Evolutionary conservation across 2,888 invertebrate genomes (phyloP).

Genomic region (Mythimna albipuncta): DNA sequence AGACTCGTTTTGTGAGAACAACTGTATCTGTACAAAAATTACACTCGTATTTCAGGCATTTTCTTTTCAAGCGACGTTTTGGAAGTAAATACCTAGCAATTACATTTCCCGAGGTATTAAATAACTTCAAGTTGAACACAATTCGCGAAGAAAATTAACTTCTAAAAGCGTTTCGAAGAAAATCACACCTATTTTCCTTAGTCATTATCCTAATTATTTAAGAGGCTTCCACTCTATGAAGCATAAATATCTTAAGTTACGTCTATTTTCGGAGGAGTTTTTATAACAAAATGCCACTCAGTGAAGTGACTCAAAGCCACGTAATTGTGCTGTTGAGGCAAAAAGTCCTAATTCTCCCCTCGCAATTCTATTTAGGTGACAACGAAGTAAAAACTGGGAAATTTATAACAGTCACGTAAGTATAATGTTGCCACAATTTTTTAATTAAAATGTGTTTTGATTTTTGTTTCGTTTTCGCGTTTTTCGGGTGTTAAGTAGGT

Average conservation of each 20-base stretch:
- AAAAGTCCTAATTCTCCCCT: conserved; percentile 78
- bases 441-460: conserved; percentile 77
- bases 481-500: conserved; percentile 23
- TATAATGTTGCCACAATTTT: conserved; percentile 79
- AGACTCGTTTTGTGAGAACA: conserved; percentile 28
- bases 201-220: conserved; percentile 63
- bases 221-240: conserved; percentile 62
- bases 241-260: conserved; percentile 66
- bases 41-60: conserved; percentile 15
- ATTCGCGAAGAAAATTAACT: conserved; percentile 36
- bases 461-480: conserved; percentile 63
- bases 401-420: conserved; percentile 78
- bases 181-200: conserved; percentile 54
- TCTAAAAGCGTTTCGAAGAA: conserved; percentile 33
- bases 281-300: conserved; percentile 70
- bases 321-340: conserved; percentile 79
- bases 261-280: conserved; percentile 68
- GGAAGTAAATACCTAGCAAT: conserved; percentile 14
- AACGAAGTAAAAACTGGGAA: conserved; percentile 79
- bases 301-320: conserved; percentile 74
- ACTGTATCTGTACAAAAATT: conserved; percentile 26
- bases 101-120: conserved; percentile 31
- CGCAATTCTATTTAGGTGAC: conserved; percentile 78
- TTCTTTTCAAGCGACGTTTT: conserved; percentile 20
- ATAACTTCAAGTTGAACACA: conserved; percentile 34